phyloP scores from a whole-genome alignment of 2,888 invertebrate species.

The Itoplectis maculator region DNA sequence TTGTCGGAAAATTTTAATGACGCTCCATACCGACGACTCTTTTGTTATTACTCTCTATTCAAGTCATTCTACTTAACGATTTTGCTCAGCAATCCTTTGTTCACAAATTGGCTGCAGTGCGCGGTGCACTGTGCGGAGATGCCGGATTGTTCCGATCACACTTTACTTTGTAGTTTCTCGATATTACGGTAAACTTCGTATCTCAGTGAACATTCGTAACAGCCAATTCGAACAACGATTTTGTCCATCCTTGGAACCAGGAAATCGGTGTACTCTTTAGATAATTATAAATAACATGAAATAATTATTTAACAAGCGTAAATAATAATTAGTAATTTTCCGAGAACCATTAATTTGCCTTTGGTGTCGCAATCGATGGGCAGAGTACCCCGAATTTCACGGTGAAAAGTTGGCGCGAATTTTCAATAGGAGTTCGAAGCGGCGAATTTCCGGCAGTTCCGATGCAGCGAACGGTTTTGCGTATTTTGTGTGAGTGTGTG shows the following conservation, averaged over 20 bases:
- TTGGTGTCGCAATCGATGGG: not conserved
- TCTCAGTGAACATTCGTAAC: no score
- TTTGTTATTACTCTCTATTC: not conserved
- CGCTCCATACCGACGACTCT: constrained; percentile 6
- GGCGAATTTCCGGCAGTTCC: not conserved
- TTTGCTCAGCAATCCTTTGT: not conserved
- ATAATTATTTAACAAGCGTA: no score
- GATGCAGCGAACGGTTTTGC: not conserved
- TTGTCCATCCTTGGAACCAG: no score
- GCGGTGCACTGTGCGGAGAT: no score
- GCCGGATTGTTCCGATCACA: no score
- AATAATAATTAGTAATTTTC: not conserved
- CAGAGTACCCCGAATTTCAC: not conserved
- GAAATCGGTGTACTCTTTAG: no score
- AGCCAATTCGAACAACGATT: no score
- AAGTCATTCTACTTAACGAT: not conserved
- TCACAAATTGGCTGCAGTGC: not conserved
- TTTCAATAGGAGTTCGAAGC: not conserved
- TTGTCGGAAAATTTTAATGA: constrained; percentile 27
- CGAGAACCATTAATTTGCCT: not conserved
- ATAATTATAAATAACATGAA: no score
- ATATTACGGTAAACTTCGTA: no score
- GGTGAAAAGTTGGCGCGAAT: not conserved
- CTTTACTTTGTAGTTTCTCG: not conserved
- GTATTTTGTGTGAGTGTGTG: not conserved